A percentile compares a stretch with the other conserved stretches of the same genome.
These are phyloP conservation scores for Nycticryphes semicollaris DNA, from an alignment of 2,113 vertebrate species.

Conservation along the genomic window DNA sequence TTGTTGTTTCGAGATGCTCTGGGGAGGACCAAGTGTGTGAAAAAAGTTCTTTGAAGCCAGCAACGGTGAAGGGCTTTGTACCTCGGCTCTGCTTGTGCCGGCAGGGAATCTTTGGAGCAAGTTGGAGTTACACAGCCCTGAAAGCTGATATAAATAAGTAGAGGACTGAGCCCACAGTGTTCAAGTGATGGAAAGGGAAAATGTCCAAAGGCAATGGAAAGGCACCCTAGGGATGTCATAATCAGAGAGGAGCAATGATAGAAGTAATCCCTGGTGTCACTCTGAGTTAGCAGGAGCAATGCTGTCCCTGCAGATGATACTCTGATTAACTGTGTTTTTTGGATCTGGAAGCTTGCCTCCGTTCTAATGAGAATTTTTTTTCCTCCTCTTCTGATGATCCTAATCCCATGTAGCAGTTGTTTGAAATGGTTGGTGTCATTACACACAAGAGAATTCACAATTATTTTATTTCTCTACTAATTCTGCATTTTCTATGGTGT, in stretches of 20 bases:
- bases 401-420: fast-evolving
- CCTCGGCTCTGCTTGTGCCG: fast-evolving
- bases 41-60: not conserved
- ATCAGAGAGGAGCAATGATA: fast-evolving
- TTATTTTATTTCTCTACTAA: not conserved
- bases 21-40: not conserved
- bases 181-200: not conserved
- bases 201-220: not conserved
- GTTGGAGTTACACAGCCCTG: not conserved
- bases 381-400: not conserved
- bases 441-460: fast-evolving
- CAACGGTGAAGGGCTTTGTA: not conserved
- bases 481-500: fast-evolving
- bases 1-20: not conserved
- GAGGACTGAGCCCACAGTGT: not conserved
- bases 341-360: not conserved
- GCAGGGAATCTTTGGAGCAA: not conserved
- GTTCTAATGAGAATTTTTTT: not conserved
- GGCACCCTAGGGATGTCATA: not conserved
- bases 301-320: fast-evolving
- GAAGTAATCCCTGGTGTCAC: fast-evolving
- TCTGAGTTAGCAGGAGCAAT: not conserved
- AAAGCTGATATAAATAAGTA: not conserved
- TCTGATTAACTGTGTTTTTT: not conserved
- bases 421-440: not conserved